A percentile compares a stretch with the other conserved stretches of the same genome.
phyloP scores from a whole-genome alignment of 2,113 vertebrate genomes.

The Solea senegalensis region DNA sequence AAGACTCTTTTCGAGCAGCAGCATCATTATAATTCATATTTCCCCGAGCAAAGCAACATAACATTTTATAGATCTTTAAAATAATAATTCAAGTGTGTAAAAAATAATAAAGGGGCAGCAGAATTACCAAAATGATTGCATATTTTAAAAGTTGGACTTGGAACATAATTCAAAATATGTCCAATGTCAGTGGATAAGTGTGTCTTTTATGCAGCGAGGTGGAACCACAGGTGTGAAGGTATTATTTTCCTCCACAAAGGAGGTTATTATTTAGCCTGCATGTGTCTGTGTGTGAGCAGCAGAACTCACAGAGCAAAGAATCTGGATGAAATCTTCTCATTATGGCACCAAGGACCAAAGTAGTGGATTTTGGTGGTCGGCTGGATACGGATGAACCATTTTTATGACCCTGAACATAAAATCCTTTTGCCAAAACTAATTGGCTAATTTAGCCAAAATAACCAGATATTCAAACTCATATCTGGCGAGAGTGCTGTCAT shows the following conservation, averaged over 20 bases:
- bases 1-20: background rate
- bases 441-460: too few species aligned
- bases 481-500: background rate
- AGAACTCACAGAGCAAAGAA: too few species aligned
- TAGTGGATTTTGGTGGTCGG: too few species aligned
- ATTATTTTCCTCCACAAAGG: too few species aligned
- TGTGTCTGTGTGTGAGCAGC: too few species aligned
- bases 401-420: too few species aligned
- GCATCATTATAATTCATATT: background rate
- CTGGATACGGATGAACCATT: too few species aligned
- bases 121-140: background rate
- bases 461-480: background rate
- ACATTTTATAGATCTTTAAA: background rate
- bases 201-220: background rate
- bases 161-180: background rate
- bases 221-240: too few species aligned
- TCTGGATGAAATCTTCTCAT: too few species aligned
- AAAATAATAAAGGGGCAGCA: background rate
- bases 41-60: slow-evolving; percentile 3
- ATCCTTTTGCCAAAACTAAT: too few species aligned
- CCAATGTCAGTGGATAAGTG: background rate
- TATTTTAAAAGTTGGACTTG: background rate
- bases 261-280: too few species aligned
- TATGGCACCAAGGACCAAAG: too few species aligned
- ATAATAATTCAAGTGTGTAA: background rate